Percentiles rank a stretch among this genome's conserved stretches.
Evolutionary conservation across 2,113 vertebrate species (phyloP).

Genomic region (Elaphurus davidianus): DNA sequence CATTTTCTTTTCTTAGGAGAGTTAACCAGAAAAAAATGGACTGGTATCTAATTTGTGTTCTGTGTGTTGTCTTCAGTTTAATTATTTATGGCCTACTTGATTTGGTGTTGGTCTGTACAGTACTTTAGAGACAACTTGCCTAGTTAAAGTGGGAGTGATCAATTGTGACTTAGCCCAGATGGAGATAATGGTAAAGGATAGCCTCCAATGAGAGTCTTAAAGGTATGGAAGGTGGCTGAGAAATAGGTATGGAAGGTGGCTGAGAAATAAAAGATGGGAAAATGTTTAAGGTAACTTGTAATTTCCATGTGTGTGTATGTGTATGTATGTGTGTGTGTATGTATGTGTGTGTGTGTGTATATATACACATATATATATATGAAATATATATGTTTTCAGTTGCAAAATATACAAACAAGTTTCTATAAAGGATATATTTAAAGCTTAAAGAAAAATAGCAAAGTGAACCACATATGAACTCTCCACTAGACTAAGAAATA

Average conservation of each 20-base stretch:
- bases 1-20: background rate
- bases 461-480: background rate
- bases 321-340: background rate
- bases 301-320: background rate
- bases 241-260: background rate
- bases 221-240: background rate
- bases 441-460: conserved; percentile 15
- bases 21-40: background rate
- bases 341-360: background rate
- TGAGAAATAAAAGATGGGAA: conserved; percentile 28
- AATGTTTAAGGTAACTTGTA: background rate
- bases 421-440: background rate
- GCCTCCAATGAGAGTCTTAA: background rate
- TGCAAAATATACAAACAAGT: background rate
- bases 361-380: accelerated
- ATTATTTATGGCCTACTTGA: background rate
- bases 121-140: background rate
- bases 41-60: background rate
- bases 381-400: background rate
- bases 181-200: background rate
- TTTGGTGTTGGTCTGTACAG: background rate
- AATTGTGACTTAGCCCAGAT: background rate
- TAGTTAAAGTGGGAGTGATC: conserved; percentile 2
- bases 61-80: background rate
- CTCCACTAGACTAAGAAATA: background rate